These are phyloP conservation scores for Lycodopsis pacificus DNA, from an alignment of 2,797 vertebrate genomes.

Conservation along the genomic window DNA sequence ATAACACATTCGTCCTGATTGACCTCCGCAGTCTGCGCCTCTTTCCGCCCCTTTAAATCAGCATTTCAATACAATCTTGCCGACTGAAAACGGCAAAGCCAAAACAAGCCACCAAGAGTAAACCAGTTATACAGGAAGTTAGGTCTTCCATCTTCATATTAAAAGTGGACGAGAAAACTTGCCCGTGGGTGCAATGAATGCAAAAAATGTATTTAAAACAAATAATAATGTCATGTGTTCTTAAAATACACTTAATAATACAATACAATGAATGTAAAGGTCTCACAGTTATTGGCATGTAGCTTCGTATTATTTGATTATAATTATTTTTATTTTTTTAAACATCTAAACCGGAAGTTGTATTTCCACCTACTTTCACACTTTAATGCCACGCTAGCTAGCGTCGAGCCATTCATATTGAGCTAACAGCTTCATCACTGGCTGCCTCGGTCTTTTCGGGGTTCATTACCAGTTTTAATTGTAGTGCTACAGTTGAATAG, in stretches of 20 bases:
- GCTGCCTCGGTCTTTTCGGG: background rate
- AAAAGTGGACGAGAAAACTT: constrained; percentile 7
- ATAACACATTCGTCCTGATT: constrained; percentile 67
- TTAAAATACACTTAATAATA: background rate
- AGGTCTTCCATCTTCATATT: background rate
- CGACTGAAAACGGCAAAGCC: constrained; percentile 14
- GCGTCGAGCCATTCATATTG: background rate
- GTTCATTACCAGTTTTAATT: background rate
- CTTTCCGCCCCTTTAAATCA: constrained; percentile 53
- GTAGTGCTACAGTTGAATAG: background rate
- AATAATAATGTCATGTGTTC: fast-evolving
- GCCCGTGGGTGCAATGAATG: background rate
- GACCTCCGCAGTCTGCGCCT: constrained; percentile 65
- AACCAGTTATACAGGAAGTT: background rate
- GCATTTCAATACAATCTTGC: constrained; percentile 14
- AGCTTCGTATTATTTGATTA: background rate
- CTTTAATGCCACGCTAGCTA: background rate
- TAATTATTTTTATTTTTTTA: constrained; percentile 20
- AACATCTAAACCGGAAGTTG: constrained; percentile 4
- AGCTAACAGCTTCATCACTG: constrained; percentile 30
- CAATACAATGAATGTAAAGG: fast-evolving
- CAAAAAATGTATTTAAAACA: background rate
- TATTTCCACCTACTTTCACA: background rate
- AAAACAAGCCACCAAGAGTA: background rate
- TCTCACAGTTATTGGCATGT: fast-evolving